Conservation (phyloP, 1,140 invertebrate species). For the Bemisia tabaci region DNA sequence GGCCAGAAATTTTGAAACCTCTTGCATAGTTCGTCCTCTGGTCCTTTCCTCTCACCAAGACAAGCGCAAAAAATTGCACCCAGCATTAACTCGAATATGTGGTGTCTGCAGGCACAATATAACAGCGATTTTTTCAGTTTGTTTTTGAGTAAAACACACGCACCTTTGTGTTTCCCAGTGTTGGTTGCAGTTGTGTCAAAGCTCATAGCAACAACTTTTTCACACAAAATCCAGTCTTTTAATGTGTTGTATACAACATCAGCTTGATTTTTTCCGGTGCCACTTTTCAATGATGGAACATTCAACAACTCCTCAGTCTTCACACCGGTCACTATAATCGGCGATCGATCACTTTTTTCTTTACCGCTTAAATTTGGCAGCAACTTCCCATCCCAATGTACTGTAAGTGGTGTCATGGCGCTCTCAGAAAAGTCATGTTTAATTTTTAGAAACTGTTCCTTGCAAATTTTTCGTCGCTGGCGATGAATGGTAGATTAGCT, state of each 20-base stretch:
- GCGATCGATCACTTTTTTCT: slow-evolving; percentile 11
- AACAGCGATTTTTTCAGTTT: slow-evolving; percentile 10
- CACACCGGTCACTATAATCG: slow-evolving; percentile 3
- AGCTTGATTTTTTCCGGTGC: slow-evolving; percentile 6
- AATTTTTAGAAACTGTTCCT: slow-evolving; percentile 1
- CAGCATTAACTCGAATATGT: slow-evolving; percentile 15
- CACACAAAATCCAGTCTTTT: slow-evolving; percentile 12
- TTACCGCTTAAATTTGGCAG: slow-evolving; percentile 15
- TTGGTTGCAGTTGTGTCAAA: slow-evolving; percentile 29
- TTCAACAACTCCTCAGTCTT: slow-evolving; percentile 8
- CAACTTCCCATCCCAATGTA: slow-evolving; percentile 22
- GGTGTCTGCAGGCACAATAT: slow-evolving; percentile 14
- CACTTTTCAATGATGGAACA: slow-evolving; percentile 6
- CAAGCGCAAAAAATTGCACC: slow-evolving; percentile 8
- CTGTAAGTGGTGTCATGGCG: neutral
- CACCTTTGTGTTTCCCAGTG: slow-evolving; percentile 23
- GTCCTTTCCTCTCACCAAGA: slow-evolving; percentile 12
- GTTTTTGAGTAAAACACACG: slow-evolving; percentile 14
- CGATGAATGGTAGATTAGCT: neutral
- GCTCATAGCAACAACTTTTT: slow-evolving; percentile 19
- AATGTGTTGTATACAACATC: slow-evolving; percentile 2
- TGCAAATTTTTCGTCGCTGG: neutral
- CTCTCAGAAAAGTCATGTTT: slow-evolving; percentile 5
- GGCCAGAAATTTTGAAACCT: slow-evolving; percentile 15
- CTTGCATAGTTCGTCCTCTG: slow-evolving; percentile 13